Evolutionary conservation across 2,888 invertebrate species (phyloP).

Genomic region (Podotricha telesiphe): DNA sequence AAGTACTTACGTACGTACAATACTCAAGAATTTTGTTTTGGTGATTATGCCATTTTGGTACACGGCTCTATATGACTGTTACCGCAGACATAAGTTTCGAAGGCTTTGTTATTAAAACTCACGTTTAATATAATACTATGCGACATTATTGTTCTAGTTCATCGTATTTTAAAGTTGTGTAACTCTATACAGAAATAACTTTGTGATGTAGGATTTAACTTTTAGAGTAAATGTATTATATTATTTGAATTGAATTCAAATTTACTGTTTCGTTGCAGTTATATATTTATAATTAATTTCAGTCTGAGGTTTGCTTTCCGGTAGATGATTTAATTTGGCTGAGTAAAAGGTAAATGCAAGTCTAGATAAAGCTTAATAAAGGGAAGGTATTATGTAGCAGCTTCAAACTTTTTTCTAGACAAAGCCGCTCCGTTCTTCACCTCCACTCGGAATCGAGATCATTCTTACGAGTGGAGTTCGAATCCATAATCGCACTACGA

Average conservation of each 20-base stretch:
- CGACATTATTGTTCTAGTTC: slow-evolving; percentile 17
- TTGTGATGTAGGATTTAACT: slow-evolving; percentile 2
- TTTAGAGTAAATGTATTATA: not conserved
- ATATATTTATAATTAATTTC: no score
- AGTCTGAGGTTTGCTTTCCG: not conserved
- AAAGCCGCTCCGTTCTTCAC: no score
- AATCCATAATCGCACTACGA: no score
- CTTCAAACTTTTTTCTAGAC: no score
- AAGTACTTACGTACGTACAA: not conserved
- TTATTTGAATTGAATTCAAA: slow-evolving; percentile 9
- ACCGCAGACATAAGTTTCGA: slow-evolving; percentile 18
- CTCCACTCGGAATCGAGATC: no score
- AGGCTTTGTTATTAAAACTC: slow-evolving; percentile 5
- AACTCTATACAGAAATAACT: not conserved
- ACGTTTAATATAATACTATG: slow-evolving; percentile 6
- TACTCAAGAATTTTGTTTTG: not conserved
- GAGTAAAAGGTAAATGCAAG: no score
- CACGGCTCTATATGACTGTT: not conserved
- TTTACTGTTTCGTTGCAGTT: not conserved
- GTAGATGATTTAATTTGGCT: no score
- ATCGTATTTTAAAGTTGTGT: slow-evolving; percentile 5
- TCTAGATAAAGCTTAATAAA: no score
- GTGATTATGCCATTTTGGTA: not conserved
- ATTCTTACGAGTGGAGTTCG: no score
- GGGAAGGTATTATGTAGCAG: no score